Evolutionary conservation across 2,888 invertebrate genomes (phyloP).

Genomic region (Cataglyphis altisquamis): DNA sequence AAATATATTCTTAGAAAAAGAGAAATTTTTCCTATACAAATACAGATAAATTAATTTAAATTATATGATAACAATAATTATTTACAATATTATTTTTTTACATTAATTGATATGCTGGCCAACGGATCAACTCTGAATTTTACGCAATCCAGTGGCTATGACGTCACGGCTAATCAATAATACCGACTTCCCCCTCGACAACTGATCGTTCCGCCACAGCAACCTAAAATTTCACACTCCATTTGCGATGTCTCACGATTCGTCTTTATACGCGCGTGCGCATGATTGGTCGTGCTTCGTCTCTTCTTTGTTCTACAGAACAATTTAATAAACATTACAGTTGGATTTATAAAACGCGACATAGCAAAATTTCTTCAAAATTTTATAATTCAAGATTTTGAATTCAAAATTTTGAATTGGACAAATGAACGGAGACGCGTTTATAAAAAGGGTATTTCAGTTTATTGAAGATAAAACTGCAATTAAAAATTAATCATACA

Average conservation of each 20-base stretch:
- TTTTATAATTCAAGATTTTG: background rate
- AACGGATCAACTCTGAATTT: slow-evolving; percentile 1
- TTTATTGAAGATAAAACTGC: slow-evolving; percentile 60
- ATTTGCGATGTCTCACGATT: slow-evolving; percentile 42
- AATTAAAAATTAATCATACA: slow-evolving; percentile 23
- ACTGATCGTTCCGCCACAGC: slow-evolving; percentile 41
- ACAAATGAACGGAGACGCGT: background rate
- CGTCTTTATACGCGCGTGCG: slow-evolving; percentile 2
- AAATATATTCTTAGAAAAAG: background rate
- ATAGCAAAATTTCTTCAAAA: slow-evolving; percentile 35
- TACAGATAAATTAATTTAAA: slow-evolving; percentile 5
- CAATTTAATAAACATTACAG: slow-evolving; percentile 42
- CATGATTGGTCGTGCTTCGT: background rate
- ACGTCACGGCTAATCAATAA: slow-evolving; percentile 60
- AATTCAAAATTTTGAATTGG: background rate
- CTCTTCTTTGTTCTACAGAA: slow-evolving; percentile 19
- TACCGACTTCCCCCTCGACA: slow-evolving; percentile 20
- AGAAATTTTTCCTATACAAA: background rate
- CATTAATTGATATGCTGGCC: background rate
- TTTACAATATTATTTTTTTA: slow-evolving; percentile 13
- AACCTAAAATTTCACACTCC: slow-evolving; percentile 61
- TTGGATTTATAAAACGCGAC: slow-evolving; percentile 34
- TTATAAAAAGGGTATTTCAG: slow-evolving; percentile 48
- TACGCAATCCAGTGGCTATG: slow-evolving; percentile 18
- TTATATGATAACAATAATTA: background rate